phyloP scores from a whole-genome alignment of 2,888 invertebrate genomes.

The Pherbina coryleti region DNA sequence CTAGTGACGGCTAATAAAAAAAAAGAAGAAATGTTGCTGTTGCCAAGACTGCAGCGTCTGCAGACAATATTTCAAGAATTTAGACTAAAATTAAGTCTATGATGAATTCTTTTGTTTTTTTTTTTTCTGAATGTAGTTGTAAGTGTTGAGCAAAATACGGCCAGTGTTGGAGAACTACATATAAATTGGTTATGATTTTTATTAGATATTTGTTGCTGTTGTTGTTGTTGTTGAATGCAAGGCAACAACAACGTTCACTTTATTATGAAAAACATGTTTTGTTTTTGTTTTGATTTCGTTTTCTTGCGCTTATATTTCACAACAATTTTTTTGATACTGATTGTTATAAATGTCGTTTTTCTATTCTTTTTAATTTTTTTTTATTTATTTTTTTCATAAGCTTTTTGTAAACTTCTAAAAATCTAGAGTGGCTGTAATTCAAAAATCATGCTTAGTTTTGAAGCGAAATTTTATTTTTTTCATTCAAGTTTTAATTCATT shows the following conservation, averaged over 20 bases:
- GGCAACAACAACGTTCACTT: constrained; percentile 35
- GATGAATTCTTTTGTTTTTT: neutral
- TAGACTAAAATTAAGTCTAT: neutral
- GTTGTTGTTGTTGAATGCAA: constrained; percentile 1
- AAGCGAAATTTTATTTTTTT: neutral
- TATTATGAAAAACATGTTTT: constrained; percentile 31
- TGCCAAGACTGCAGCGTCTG: neutral
- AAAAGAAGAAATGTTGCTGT: constrained; percentile 1
- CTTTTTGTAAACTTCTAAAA: neutral
- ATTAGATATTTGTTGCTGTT: constrained; percentile 3
- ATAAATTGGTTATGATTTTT: too few species aligned
- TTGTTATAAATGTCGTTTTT: neutral
- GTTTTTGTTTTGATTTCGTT: neutral
- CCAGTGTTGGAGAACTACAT: too few species aligned
- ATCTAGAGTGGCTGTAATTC: neutral
- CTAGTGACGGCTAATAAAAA: neutral
- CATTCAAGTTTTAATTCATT: neutral
- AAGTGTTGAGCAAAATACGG: too few species aligned
- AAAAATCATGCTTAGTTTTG: neutral
- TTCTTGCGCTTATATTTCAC: neutral
- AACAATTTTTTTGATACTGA: neutral
- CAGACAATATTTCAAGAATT: neutral
- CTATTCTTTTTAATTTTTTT: constrained; percentile 14
- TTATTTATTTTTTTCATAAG: constrained; percentile 9
- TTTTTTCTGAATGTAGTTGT: neutral